Percentiles rank a stretch among this genome's conserved stretches.
phyloP scores from a whole-genome alignment of 2,113 vertebrate species.

The Pomatorhinus ruficollis region DNA sequence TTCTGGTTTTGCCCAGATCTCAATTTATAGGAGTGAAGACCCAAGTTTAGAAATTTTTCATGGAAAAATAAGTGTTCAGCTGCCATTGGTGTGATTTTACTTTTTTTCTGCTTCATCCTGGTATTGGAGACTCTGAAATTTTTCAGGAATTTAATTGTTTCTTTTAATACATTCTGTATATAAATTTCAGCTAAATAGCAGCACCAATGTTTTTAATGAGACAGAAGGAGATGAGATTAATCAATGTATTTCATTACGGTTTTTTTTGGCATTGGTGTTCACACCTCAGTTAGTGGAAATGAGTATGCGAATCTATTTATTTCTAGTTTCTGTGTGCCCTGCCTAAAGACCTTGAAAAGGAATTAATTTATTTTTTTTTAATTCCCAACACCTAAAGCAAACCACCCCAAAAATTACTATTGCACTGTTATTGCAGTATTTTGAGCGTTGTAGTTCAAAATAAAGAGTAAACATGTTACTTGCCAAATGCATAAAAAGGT shows the following conservation, averaged over 20 bases:
- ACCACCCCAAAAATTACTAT: background rate
- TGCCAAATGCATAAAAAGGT: constrained; percentile 2
- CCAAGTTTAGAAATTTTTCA: background rate
- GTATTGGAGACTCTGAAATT: background rate
- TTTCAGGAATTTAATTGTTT: background rate
- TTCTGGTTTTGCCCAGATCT: background rate
- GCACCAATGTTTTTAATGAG: background rate
- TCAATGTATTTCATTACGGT: background rate
- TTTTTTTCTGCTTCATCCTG: background rate
- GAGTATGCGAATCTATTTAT: background rate
- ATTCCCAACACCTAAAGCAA: background rate
- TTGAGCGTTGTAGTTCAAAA: background rate
- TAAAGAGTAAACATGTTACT: background rate
- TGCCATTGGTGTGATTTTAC: background rate
- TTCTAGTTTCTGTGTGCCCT: background rate
- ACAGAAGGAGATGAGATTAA: background rate
- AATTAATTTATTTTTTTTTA: background rate
- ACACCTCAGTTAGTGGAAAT: background rate
- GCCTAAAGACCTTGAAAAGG: background rate
- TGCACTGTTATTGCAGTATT: background rate
- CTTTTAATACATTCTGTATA: background rate
- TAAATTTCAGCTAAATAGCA: background rate
- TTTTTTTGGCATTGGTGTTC: background rate
- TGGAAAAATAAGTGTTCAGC: background rate
- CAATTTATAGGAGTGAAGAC: background rate